Base-by-base conservation (phyloP, 2,888 invertebrate species). In the Nebria salina region DNA sequence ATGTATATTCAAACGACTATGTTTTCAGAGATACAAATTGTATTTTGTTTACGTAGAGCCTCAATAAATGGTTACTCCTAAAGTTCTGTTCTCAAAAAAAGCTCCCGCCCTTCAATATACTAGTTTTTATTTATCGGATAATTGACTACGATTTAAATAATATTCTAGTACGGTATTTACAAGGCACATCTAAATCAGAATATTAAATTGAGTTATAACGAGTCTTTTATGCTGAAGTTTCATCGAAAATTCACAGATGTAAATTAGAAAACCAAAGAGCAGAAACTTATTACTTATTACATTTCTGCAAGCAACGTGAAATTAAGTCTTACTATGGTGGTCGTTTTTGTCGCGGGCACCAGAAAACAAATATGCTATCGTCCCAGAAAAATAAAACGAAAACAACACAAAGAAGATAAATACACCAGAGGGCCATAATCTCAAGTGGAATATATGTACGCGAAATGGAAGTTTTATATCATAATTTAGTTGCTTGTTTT, bases 391-490 rank as follows among this genome's bases (percentile, higher is more conserved):
- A 54, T 54, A 54, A 54, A 54, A 54, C 54, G 54, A 54, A 54
- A 54, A 54, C 54, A 54, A 54, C 54, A 54, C 54, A 13, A 54
- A 54, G 54, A 54, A 20, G 78, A 73, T 78, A 65, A 78, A 80
- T 75, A 75, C 80, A 64, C 80, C 9, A 34, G 75, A 75, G 80
- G 26, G 75, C 75, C 72, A 80, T 75, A 72, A 80, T 70, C 75
- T 75, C 75, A 75, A 80, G 75, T 75, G 80, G 80, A 75, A 80
- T 80, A 80, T 75, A 80, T 80, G 75, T 80, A 80, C 79, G 66
- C 43, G 54, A 70, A 75, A 80, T 75, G 80, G 80, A 75, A 80
- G 75, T 80, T 80, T 80, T 80, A 80, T 80, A 80, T 75, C 80
- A 80, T 75, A 80, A 75, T 80, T 80, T 80, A 75, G 34, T 80